Evolutionary conservation across 2,113 vertebrate genomes (phyloP), one percentile per base, ranked within the genome.

Genomic region (Papio anubis): DNA sequence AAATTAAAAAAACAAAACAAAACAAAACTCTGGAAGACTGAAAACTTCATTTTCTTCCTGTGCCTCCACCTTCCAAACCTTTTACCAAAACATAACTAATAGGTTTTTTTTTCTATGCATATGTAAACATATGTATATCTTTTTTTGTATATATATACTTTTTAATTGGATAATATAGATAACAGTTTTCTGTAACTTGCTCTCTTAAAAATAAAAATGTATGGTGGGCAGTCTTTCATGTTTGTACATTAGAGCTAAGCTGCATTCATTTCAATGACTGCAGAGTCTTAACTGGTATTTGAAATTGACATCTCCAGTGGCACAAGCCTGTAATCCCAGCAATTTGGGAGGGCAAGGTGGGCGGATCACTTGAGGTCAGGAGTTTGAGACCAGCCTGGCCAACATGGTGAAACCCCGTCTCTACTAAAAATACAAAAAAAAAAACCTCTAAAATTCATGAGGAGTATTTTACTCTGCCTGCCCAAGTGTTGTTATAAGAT

Each of bases 11-110:
- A 88, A 48, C 7, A 14, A 75, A 6, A 83, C 35, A 38, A 55
- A 64, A 72, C 83, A 48, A n/a, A 72, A 78, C 48, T 5, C 32
- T 52, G 43, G 76, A 96, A 94, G 88, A 84, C 84, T 68, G 72
- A 84, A 93, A 90, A 93, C 45, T 50, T 86, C 1, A 30, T 84
- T 96, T 78, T 12, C 48, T 94, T 94, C 20, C 75, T 83, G 59
- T 79, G 30, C 23, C 21, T 92, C 20, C 2, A 59, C 27, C 40
- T 21, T 84, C 64, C 43, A 96, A 12, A 43, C 48, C 61, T 82
- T 61, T 75, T 76, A 75, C 10, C 4, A 48, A 84, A 38, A 88
- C 9, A 18, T 95, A 87, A 83, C 55, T 66, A 66, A 40, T 80
- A 50, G 20, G 72, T 21, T n/a, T 82, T 89, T 89, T 89, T 93